Conservation (phyloP, 2,888 invertebrate species). For the Hypena proboscidalis region DNA sequence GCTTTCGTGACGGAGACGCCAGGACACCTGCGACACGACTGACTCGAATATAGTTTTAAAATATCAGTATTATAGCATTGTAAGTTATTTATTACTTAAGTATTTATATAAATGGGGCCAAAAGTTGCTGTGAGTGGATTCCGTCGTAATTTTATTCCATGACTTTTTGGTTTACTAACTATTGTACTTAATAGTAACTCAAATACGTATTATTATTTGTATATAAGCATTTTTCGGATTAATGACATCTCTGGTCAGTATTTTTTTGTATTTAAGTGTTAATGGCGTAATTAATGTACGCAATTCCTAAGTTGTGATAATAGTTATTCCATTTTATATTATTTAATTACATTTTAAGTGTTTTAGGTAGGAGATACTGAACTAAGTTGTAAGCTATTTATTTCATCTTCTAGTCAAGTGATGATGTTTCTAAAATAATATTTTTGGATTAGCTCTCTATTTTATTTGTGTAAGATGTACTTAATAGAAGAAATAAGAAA, state of each 20-base stretch:
- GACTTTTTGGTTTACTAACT: constrained; percentile 58
- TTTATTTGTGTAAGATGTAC: constrained; percentile 22
- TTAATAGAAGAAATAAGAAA: constrained; percentile 29
- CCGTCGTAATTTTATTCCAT: constrained; percentile 57
- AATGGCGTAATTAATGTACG: constrained; percentile 61
- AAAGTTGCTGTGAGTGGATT: constrained; percentile 72
- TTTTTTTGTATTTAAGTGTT: constrained; percentile 31
- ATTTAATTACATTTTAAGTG: constrained; percentile 45
- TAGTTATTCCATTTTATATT: constrained; percentile 64
- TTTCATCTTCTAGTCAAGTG: constrained; percentile 60
- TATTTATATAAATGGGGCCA: constrained; percentile 69
- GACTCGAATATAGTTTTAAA: constrained; percentile 64
- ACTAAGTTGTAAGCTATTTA: constrained; percentile 44
- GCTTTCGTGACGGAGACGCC: constrained; percentile 13
- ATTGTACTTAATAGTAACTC: constrained; percentile 49
- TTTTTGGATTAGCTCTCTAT: constrained; percentile 59
- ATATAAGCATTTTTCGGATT: constrained; percentile 26
- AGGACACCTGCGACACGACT: constrained; percentile 47
- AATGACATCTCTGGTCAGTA: constrained; percentile 37
- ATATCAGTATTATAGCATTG: constrained; percentile 71
- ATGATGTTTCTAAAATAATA: constrained; percentile 28
- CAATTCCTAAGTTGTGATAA: constrained; percentile 83
- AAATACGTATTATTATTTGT: constrained; percentile 32
- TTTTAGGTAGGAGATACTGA: constrained; percentile 50
- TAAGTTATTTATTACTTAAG: constrained; percentile 67